These are phyloP conservation scores for Scartelaos histophorus DNA, from an alignment of 2,113 vertebrate species.

Conservation along the genomic window DNA sequence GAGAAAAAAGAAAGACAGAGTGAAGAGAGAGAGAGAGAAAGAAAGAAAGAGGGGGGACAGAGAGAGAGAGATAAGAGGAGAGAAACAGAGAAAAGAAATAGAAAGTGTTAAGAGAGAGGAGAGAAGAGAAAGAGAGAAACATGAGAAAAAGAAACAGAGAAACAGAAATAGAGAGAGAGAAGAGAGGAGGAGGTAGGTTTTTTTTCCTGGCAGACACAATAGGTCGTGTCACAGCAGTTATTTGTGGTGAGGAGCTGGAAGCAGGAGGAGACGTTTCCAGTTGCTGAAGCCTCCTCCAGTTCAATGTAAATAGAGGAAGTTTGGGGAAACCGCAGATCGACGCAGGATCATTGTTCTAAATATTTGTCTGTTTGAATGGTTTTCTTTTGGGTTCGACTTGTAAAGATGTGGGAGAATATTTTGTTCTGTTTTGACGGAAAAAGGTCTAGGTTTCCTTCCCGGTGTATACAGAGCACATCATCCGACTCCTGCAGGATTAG, in stretches of 20 bases:
- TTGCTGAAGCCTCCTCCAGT: constrained; percentile 12
- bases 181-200: constrained; percentile 40
- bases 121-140: too few species aligned
- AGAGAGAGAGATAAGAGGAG: too few species aligned
- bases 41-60: too few species aligned
- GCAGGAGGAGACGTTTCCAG: constrained; percentile 62
- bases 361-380: neutral
- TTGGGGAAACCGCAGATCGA: neutral
- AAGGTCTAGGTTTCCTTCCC: neutral
- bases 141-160: too few species aligned
- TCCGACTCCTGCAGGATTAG: neutral
- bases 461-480: neutral
- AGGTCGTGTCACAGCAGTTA: constrained; percentile 61
- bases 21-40: too few species aligned
- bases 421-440: neutral
- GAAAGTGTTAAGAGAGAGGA: too few species aligned
- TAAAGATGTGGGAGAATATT: neutral
- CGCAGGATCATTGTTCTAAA: neutral
- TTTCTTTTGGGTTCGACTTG: neutral
- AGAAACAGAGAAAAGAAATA: constrained; percentile 46
- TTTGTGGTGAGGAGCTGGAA: constrained; percentile 68
- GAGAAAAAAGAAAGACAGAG: constrained; percentile 65
- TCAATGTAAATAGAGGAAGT: constrained; percentile 4
- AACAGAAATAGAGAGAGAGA: neutral
- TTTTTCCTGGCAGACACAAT: constrained; percentile 24